Conservation (phyloP, 2,888 invertebrate genomes). For the Axea sp. region DNA sequence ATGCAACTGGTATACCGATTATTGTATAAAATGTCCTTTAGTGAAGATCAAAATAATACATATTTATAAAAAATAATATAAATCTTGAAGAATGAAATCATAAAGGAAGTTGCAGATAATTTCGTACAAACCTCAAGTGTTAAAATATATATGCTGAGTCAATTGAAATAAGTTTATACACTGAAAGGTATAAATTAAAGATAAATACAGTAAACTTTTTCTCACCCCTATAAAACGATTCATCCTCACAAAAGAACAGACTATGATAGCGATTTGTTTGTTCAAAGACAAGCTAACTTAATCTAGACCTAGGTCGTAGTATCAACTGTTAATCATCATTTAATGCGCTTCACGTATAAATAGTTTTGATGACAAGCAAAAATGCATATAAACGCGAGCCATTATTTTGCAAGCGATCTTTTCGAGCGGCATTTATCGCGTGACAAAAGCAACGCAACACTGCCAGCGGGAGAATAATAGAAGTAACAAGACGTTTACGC, state of each 20-base stretch:
- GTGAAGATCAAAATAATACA: too few relatives aligned
- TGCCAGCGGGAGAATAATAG: slow-evolving; percentile 26
- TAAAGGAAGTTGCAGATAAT: too few relatives aligned
- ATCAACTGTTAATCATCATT: slow-evolving; percentile 53
- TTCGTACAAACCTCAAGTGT: too few relatives aligned
- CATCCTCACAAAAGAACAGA: slow-evolving; percentile 8
- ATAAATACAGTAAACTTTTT: slow-evolving; percentile 36
- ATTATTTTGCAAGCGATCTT: slow-evolving; percentile 52
- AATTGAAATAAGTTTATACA: too few relatives aligned
- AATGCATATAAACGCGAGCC: slow-evolving; percentile 34
- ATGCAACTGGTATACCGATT: too few relatives aligned
- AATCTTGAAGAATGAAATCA: too few relatives aligned
- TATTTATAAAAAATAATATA: too few relatives aligned
- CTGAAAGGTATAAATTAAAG: slow-evolving; percentile 44
- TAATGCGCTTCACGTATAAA: background rate
- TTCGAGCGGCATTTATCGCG: slow-evolving; percentile 22
- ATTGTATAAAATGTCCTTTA: too few relatives aligned
- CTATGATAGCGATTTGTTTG: slow-evolving; percentile 20
- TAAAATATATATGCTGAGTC: too few relatives aligned
- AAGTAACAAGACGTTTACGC: slow-evolving; percentile 53
- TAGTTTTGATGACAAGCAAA: slow-evolving; percentile 40
- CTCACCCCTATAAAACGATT: background rate
- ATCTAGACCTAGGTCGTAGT: slow-evolving; percentile 21
- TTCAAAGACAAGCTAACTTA: slow-evolving; percentile 25
- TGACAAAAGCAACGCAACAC: slow-evolving; percentile 45